Evolutionary conservation across 2,888 invertebrate species (phyloP).

Genomic region (Cremastinae sp.): DNA sequence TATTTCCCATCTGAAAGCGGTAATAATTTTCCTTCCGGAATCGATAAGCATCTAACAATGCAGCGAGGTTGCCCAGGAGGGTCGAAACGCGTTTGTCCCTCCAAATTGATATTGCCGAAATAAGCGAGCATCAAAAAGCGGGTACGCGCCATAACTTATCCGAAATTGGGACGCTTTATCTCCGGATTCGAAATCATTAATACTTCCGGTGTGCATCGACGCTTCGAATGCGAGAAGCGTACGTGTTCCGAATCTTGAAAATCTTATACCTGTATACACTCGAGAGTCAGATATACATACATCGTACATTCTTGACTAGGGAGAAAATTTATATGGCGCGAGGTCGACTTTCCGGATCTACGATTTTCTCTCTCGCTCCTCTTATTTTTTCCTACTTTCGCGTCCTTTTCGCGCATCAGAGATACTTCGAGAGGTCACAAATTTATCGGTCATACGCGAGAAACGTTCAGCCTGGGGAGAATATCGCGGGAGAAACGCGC

Average conservation of each 20-base stretch:
- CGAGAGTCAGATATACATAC: not conserved
- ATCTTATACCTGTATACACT: not conserved
- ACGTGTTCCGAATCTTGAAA: conserved; percentile 12
- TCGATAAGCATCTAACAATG: no score
- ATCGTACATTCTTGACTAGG: not conserved
- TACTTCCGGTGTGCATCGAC: not conserved
- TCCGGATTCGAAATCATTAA: not conserved
- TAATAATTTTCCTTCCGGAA: no score
- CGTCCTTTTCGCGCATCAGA: conserved; percentile 30
- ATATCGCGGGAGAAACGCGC: conserved; percentile 17
- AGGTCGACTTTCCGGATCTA: conserved; percentile 25
- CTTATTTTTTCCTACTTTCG: not conserved
- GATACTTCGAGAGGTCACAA: conserved; percentile 47
- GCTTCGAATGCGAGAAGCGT: not conserved
- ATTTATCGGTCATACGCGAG: conserved; percentile 53
- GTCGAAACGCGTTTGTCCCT: no score
- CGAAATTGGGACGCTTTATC: not conserved
- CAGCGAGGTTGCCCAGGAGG: no score
- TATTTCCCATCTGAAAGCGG: no score
- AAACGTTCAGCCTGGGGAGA: conserved; percentile 35
- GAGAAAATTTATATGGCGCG: conserved; percentile 33
- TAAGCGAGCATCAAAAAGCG: no score
- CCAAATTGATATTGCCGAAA: no score
- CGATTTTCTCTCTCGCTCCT: conserved; percentile 1
- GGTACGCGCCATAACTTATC: not conserved